Conservation (phyloP, 2,113 vertebrate species). For the Peromyscus maniculatus region DNA sequence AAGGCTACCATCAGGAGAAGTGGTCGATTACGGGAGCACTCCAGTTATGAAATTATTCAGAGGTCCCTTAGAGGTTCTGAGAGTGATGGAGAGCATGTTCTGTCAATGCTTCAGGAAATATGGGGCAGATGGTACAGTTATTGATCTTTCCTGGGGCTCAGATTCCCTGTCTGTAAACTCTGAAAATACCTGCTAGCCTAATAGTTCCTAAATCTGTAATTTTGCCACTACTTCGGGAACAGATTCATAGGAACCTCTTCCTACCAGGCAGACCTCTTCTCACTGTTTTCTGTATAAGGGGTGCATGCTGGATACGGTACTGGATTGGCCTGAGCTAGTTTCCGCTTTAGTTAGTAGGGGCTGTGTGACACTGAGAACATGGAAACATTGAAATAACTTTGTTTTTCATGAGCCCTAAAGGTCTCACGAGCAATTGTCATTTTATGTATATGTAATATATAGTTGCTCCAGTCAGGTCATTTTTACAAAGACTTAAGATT, state of each 20-base stretch:
- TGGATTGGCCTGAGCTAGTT: background rate
- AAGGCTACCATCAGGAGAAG: slow-evolving; percentile 56
- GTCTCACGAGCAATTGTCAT: background rate
- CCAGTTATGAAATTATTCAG: slow-evolving; percentile 20
- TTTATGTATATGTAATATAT: background rate
- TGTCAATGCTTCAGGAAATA: slow-evolving; percentile 42
- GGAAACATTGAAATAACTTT: background rate
- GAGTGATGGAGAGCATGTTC: slow-evolving; percentile 41
- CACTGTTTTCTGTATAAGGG: slow-evolving; percentile 20
- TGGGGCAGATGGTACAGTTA: background rate
- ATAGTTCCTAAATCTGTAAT: background rate
- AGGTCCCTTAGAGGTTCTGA: slow-evolving; percentile 70
- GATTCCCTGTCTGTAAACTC: slow-evolving; percentile 25
- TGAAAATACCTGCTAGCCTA: background rate
- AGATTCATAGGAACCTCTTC: slow-evolving; percentile 26
- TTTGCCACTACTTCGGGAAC: background rate
- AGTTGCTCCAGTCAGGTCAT: background rate
- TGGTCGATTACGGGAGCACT: slow-evolving; percentile 54
- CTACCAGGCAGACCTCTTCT: background rate
- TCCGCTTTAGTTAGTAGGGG: background rate
- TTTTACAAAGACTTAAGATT: background rate
- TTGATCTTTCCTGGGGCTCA: slow-evolving; percentile 33
- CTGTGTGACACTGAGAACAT: background rate
- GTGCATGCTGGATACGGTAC: background rate
- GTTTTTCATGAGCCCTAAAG: background rate